Evolutionary conservation across 2,888 invertebrate species (phyloP).

Genomic region (Phalangium opilio): DNA sequence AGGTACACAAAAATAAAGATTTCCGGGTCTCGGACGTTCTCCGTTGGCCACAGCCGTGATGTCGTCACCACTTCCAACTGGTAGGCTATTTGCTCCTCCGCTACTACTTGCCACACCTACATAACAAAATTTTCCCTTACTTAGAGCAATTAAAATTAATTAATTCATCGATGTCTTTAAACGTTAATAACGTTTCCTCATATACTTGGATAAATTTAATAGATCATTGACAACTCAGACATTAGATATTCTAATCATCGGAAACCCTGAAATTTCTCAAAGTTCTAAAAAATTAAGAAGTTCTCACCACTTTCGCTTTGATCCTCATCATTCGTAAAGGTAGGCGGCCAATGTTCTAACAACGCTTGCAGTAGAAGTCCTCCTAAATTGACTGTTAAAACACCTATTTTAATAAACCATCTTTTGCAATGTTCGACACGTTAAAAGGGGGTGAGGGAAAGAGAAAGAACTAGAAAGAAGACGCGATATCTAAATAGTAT

Average conservation of each 20-base stretch:
- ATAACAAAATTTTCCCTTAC: not conserved
- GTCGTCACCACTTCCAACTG: constrained; percentile 3
- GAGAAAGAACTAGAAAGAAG: not conserved
- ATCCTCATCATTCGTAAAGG: constrained; percentile 28
- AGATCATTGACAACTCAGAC: no score
- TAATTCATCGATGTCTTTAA: no score
- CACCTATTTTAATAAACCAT: no score
- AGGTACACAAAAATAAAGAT: constrained; percentile 71
- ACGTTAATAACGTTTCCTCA: no score
- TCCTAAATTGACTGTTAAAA: constrained; percentile 69
- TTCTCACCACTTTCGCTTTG: constrained; percentile 10
- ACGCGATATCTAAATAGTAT: constrained; percentile 8
- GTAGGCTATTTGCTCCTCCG: not conserved
- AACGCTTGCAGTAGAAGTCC: constrained; percentile 82
- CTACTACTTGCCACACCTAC: not conserved
- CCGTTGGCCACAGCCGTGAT: constrained; percentile 2
- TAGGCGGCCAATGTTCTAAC: constrained; percentile 83
- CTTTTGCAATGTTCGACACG: not conserved
- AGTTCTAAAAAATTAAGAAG: no score
- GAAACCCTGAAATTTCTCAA: no score
- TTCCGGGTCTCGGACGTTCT: constrained; percentile 28
- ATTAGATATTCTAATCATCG: no score
- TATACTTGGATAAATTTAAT: no score
- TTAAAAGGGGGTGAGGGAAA: not conserved
- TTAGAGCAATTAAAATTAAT: not conserved